phyloP scores from a whole-genome alignment of 2,888 invertebrate genomes.

The Cyclophora punctaria region DNA sequence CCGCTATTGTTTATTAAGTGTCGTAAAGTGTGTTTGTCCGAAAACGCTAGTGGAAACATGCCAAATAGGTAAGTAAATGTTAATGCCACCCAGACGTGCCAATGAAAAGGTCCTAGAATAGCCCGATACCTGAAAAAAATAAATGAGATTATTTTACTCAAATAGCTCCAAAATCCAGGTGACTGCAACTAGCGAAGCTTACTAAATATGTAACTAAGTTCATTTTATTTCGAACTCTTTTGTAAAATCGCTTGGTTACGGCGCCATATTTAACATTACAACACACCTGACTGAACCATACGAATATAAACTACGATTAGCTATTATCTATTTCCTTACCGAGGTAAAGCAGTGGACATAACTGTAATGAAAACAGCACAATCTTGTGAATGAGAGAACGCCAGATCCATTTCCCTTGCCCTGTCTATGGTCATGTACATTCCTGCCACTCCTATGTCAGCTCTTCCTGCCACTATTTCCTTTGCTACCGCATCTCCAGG shows the following conservation, averaged over 20 bases:
- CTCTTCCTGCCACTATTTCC: constrained; percentile 68
- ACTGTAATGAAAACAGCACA: constrained; percentile 86
- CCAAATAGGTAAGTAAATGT: constrained; percentile 82
- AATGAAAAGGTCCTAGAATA: constrained; percentile 88
- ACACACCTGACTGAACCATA: no score
- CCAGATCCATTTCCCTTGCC: constrained; percentile 72
- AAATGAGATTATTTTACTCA: no score
- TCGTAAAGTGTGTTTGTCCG: constrained; percentile 79
- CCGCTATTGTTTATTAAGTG: constrained; percentile 80
- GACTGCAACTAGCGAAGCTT: no score
- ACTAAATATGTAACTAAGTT: no score
- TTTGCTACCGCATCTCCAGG: constrained; percentile 76
- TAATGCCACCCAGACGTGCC: constrained; percentile 85
- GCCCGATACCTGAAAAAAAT: constrained; percentile 79
- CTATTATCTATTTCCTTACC: constrained; percentile 40
- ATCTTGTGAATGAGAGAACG: constrained; percentile 80
- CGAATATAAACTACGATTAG: no score
- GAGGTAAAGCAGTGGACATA: constrained; percentile 85
- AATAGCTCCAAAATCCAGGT: no score
- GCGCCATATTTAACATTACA: no score
- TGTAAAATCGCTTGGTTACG: no score
- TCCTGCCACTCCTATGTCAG: constrained; percentile 83
- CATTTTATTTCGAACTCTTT: no score
- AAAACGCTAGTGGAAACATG: constrained; percentile 84
- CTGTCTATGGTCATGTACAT: constrained; percentile 78